Conservation (phyloP, 1,140 invertebrate species). For the Amphibalanus amphitrite region DNA sequence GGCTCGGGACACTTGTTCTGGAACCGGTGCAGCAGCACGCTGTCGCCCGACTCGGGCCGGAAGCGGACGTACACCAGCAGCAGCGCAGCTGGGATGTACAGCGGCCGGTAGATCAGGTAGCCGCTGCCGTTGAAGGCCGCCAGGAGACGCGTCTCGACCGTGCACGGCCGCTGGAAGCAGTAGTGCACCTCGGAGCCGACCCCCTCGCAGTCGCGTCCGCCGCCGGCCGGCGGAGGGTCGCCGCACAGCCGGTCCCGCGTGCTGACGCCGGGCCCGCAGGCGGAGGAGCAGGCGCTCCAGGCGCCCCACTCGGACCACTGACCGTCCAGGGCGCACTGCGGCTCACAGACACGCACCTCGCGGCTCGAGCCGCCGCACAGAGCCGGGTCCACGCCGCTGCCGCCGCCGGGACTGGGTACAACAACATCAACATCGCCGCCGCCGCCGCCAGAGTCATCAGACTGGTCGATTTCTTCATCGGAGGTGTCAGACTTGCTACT, state of each 20-base stretch:
- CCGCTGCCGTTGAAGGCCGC: neutral
- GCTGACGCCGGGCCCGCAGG: conserved; percentile 42
- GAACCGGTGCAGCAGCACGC: conserved; percentile 47
- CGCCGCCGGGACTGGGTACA: too few species aligned
- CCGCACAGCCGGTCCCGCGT: conserved; percentile 23
- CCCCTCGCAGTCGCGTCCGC: conserved; percentile 24
- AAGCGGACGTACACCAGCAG: neutral
- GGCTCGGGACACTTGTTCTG: conserved; percentile 39
- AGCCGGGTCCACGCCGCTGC: neutral
- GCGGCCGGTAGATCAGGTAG: neutral
- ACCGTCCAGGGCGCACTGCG: conserved; percentile 24
- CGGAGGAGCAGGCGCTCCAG: conserved; percentile 26
- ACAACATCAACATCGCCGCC: too few species aligned
- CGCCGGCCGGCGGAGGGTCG: conserved; percentile 24
- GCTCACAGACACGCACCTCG: neutral
- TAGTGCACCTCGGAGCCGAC: conserved; percentile 42
- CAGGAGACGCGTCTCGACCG: neutral
- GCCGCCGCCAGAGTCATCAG: too few species aligned
- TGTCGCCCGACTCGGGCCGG: conserved; percentile 63
- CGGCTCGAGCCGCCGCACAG: neutral
- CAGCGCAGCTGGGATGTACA: neutral
- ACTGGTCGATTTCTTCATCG: too few species aligned
- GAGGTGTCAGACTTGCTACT: too few species aligned
- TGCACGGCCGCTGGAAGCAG: conserved; percentile 28
- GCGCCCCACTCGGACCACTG: conserved; percentile 27